A percentile compares a stretch with the other conserved stretches of the same genome.
phyloP scores from a whole-genome alignment of 2,113 vertebrate genomes.

The Protobothrops mucrosquamatus region DNA sequence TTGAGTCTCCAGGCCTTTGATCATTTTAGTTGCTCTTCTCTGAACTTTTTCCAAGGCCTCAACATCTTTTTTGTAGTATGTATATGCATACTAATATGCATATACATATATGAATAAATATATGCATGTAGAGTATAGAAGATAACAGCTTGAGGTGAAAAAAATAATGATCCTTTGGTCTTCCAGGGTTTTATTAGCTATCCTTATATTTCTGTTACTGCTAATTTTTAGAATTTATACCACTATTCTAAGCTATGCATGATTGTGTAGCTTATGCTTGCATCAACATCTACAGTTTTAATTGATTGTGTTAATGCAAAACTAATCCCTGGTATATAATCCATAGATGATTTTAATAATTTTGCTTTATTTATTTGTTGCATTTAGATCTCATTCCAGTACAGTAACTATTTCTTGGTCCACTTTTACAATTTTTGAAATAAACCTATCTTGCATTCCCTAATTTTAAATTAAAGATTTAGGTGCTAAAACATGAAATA shows the following conservation, averaged over 20 bases:
- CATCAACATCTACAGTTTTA: not conserved
- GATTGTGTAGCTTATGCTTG: not conserved
- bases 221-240: not conserved
- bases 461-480: not conserved
- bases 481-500: not conserved
- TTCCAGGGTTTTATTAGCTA: not conserved
- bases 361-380: not conserved
- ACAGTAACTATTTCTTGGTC: not conserved
- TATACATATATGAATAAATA: not conserved
- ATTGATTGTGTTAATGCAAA: not conserved
- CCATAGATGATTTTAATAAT: not conserved
- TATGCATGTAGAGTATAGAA: not conserved
- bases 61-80: too few relatives aligned
- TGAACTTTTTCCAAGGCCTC: too few relatives aligned
- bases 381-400: not conserved
- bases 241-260: not conserved
- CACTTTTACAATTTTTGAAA: not conserved
- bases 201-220: not conserved
- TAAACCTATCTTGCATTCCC: not conserved
- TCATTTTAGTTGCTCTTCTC: too few relatives aligned
- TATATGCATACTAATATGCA: too few relatives aligned
- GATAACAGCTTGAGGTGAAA: not conserved
- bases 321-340: not conserved
- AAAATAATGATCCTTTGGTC: not conserved
- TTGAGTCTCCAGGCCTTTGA: too few relatives aligned